phyloP scores from a whole-genome alignment of 1,140 invertebrate genomes.

The Anastrepha ludens region DNA sequence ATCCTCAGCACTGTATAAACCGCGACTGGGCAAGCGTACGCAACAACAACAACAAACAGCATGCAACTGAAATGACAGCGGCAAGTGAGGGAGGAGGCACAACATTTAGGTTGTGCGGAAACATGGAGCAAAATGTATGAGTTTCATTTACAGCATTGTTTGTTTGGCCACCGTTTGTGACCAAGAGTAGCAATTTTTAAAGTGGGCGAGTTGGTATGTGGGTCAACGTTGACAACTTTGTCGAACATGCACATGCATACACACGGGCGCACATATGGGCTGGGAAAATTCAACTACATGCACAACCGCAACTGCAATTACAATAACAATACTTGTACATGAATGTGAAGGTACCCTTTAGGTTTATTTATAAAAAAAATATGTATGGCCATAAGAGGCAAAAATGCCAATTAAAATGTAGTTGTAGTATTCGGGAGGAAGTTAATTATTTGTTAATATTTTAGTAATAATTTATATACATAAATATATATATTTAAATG shows the following conservation, averaged over 20 bases:
- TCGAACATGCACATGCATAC: neutral
- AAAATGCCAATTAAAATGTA: too few relatives aligned
- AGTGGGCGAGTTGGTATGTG: neutral
- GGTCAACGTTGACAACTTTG: neutral
- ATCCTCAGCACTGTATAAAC: conserved; percentile 71
- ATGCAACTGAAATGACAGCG: conserved; percentile 25
- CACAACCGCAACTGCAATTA: neutral
- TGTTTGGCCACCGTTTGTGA: neutral
- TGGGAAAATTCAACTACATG: neutral
- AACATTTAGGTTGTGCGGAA: neutral
- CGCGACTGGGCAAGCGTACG: conserved; percentile 71
- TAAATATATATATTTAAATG: neutral
- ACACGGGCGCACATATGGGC: neutral
- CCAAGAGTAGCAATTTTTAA: neutral
- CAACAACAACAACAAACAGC: conserved; percentile 57
- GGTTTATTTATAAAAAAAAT: too few relatives aligned
- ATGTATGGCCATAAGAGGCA: too few relatives aligned
- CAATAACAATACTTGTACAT: neutral
- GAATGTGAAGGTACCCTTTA: too few relatives aligned
- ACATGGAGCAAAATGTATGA: neutral
- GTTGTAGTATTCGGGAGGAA: neutral
- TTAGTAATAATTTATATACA: neutral
- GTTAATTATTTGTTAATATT: neutral
- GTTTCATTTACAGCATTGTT: neutral
- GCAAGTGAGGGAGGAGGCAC: neutral